These are phyloP conservation scores for Orchesella flavescens DNA, from an alignment of 2,888 invertebrate species.

Conservation along the genomic window DNA sequence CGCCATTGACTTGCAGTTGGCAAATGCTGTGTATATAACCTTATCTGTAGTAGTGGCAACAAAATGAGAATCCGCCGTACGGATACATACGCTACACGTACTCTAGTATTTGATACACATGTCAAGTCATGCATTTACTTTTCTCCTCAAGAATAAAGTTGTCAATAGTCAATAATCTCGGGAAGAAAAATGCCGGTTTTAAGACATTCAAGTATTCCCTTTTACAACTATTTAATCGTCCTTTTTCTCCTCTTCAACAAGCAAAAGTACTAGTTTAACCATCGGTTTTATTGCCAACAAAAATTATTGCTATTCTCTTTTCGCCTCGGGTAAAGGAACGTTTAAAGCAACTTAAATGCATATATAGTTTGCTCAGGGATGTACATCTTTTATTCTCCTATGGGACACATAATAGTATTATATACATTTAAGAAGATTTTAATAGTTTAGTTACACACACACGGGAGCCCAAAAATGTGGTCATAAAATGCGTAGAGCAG, in stretches of 20 bases:
- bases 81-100: too few relatives aligned
- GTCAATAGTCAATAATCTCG: background rate
- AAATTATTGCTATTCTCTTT: background rate
- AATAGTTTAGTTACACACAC: background rate
- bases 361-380: background rate
- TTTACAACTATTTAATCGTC: slow-evolving; percentile 55
- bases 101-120: slow-evolving; percentile 5
- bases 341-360: slow-evolving; percentile 22
- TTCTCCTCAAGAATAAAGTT: too few relatives aligned
- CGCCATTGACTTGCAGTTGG: too few relatives aligned
- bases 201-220: background rate
- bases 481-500: slow-evolving; percentile 61
- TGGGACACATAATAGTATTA: too few relatives aligned
- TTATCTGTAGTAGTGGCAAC: too few relatives aligned
- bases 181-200: background rate
- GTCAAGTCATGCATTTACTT: too few relatives aligned
- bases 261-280: background rate
- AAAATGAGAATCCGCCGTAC: too few relatives aligned
- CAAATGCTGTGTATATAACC: too few relatives aligned
- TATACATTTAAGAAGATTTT: too few relatives aligned
- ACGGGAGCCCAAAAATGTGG: slow-evolving; percentile 38
- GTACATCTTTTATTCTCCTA: too few relatives aligned
- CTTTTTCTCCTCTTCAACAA: slow-evolving; percentile 11
- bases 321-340: slow-evolving; percentile 49
- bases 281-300: background rate